Conservation (phyloP, 2,888 invertebrate species). For the Creontiades dilutus region DNA sequence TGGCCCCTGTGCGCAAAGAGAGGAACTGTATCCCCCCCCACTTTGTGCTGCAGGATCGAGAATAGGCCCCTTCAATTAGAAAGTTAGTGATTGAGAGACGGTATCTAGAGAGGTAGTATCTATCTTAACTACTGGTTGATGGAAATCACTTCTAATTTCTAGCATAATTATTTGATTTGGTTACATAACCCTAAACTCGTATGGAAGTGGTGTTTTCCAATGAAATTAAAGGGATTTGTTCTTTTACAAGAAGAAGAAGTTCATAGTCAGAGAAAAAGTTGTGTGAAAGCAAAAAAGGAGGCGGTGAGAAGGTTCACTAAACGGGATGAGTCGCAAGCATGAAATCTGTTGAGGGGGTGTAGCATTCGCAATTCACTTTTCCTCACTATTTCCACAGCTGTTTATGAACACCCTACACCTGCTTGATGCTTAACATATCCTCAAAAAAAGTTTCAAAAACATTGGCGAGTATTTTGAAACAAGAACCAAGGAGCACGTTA, state of each 20-base stretch:
- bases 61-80: no score
- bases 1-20: no score
- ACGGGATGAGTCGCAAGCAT: background rate
- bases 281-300: slow-evolving; percentile 38
- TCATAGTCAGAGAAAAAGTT: slow-evolving; percentile 7
- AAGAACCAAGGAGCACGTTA: background rate
- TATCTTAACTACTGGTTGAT: no score
- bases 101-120: no score
- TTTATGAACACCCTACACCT: slow-evolving; percentile 23
- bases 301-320: slow-evolving; percentile 38
- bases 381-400: slow-evolving; percentile 21
- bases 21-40: no score
- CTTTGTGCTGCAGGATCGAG: no score
- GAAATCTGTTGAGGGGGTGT: slow-evolving; percentile 4
- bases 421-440: background rate
- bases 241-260: background rate
- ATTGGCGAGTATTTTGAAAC: background rate
- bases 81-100: no score
- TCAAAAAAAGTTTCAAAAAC: background rate
- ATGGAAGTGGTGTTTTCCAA: no score
- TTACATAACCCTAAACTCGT: no score
- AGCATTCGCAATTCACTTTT: slow-evolving; percentile 27
- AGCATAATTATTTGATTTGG: no score
- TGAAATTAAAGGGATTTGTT: background rate
- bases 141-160: no score